Evolutionary conservation across 2,113 vertebrate genomes (phyloP).

Genomic region (Oceanites oceanicus): DNA sequence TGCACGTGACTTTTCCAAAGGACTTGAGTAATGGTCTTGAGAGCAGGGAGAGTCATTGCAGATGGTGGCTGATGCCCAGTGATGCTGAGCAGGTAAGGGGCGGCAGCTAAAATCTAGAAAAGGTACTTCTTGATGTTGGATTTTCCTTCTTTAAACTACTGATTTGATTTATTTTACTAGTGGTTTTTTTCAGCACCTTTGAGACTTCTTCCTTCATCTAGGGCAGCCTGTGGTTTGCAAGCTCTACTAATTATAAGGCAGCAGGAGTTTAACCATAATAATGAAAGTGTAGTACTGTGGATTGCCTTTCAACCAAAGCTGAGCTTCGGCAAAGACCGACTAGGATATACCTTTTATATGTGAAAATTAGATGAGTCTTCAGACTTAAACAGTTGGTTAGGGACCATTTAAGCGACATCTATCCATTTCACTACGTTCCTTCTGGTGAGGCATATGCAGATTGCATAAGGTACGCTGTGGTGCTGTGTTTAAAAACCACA

Average conservation of each 20-base stretch:
- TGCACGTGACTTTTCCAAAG: not conserved
- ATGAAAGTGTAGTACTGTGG: not conserved
- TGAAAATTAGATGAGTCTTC: not conserved
- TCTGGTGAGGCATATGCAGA: not conserved
- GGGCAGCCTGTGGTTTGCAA: not conserved
- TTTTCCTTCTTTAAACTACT: not conserved
- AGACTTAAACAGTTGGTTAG: not conserved
- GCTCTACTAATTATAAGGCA: not conserved
- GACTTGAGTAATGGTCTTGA: not conserved
- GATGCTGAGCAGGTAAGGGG: not conserved
- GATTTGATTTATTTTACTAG: not conserved
- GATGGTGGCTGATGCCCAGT: not conserved
- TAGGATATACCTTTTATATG: not conserved
- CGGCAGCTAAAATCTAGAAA: not conserved
- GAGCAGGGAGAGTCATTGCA: not conserved
- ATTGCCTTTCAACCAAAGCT: not conserved
- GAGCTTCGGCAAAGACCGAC: not conserved
- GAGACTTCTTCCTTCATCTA: not conserved
- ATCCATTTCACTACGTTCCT: not conserved
- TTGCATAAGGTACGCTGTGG: accelerated
- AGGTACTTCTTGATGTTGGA: not conserved
- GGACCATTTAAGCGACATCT: not conserved
- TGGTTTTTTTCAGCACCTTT: not conserved
- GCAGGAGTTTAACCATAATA: not conserved
- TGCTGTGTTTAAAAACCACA: not conserved